Evolutionary conservation across 2,797 vertebrate genomes (phyloP), one percentile per base, ranked within the genome.

Genomic region (Glyptemys insculpta): DNA sequence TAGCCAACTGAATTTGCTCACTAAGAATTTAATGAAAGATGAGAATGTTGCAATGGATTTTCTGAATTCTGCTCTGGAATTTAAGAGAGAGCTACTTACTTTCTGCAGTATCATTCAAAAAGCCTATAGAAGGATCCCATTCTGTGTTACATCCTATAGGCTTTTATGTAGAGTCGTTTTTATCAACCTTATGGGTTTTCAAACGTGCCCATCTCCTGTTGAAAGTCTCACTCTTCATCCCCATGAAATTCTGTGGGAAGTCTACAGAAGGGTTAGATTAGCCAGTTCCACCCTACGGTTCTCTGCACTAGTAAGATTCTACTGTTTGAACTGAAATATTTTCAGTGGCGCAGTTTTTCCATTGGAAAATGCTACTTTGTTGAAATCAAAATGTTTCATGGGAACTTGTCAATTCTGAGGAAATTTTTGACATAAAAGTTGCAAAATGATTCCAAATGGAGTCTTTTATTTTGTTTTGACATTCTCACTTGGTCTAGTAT

Each of bases 281-380:
- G 18, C 4, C 25, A 50, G 2, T 6, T 34, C 89, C 41, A 83
- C 21, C 81, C 85, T 68, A 56, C 62, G 62, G 53, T 12, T 12
- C 1, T 0, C 1, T 49, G 49, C 52, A 53, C 53, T 50, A 91
- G 79, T 57, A 44, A 44, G 21, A 91, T 21, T 85, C 74, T 1
- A 0, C 0, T 25, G 47, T 23, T 56, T 15, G 81, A 34, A 44
- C 68, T 79, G 41, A 44, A 89, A 23, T 8, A 41, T 74, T 74
- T 27, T 44, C 11, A 74, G 12, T 15, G 41, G 41, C 15, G 25
- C 41, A 27, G 21, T 44, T 74, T 41, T 44, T 74, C 10, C 72
- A 44, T 4, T 78, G 44, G 44, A 49, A 78, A 41, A 72, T 72
- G n/a, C 37, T 72, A 21, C 37, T 41, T 37, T 72, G 19, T 41